Evolutionary conservation across 2,888 invertebrate genomes (phyloP).

Genomic region (Acanthacorydalis orientalis): DNA sequence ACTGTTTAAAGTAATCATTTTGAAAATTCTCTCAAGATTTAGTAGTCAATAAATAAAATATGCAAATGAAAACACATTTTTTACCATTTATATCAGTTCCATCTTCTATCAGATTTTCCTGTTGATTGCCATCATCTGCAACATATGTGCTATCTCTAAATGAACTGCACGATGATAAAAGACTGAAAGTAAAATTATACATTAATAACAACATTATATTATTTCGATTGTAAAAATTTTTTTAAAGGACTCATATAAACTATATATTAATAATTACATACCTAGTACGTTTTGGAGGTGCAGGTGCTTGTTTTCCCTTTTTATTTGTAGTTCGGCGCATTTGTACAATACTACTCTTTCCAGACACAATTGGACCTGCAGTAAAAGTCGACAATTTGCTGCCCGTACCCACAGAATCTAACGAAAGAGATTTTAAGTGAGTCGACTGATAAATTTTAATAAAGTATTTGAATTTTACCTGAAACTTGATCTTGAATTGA

Average conservation of each 20-base stretch:
- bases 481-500: neutral
- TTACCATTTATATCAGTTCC: slow-evolving; percentile 34
- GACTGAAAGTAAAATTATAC: slow-evolving; percentile 32
- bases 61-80: slow-evolving; percentile 5
- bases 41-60: no score
- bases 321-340: slow-evolving; percentile 74
- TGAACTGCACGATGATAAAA: slow-evolving; percentile 69
- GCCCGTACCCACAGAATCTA: neutral
- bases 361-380: slow-evolving; percentile 31
- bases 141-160: slow-evolving; percentile 68
- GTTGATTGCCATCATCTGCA: slow-evolving; percentile 40
- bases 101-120: slow-evolving; percentile 34
- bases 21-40: no score
- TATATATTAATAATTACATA: slow-evolving; percentile 20
- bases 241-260: neutral
- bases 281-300: slow-evolving; percentile 91
- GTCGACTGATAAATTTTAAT: no score
- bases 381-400: slow-evolving; percentile 45
- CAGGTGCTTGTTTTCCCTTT: slow-evolving; percentile 85
- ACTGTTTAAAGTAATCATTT: no score
- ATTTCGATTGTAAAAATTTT: neutral
- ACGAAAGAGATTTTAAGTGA: neutral
- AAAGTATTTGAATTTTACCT: neutral
- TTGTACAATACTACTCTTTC: slow-evolving; percentile 52
- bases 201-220: neutral